Evolutionary conservation across 1,140 invertebrate genomes (phyloP), one percentile per base, ranked within the genome.

Genomic region (Epicauta chinensis): DNA sequence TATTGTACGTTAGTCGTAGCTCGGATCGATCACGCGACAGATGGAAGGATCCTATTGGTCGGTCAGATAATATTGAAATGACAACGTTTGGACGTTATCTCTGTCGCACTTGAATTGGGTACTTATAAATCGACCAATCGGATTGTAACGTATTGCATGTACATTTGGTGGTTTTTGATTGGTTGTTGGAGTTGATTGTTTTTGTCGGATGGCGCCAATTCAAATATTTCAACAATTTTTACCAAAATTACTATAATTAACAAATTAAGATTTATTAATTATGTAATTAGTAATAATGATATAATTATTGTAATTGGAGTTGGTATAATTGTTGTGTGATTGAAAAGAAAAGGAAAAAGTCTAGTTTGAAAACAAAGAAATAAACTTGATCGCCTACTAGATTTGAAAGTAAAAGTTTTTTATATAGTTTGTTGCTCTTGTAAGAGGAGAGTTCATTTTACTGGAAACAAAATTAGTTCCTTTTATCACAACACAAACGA

Each of bases 11-110:
- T 46, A 38, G 58, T 64, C 50, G 16, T 29, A 42, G 38, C 35
- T 53, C 46, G 17, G 16, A 23, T 13, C 13, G 30, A 39, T 16
- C 41, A 54, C 37, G 30, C 61, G 68, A 70, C 68, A 70, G 68
- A 69, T 70, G 68, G 68, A 70, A 64, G 32, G 38, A 50, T 67
- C 14, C 55, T 36, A 69, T 71, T 69, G 67, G 67, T 58, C 41
- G 15, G 39, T 17, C 14, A n/a, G n/a, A 15, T 6, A 38, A 46
- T 35, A 31, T n/a, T 32, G 37, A 14, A 31, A 30, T 52, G 42
- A 39, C 40, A 53, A 58, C 59, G 57, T 60, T 30, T 39, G 47
- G 35, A 14, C 14, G 35, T 52, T 47, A 17, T 60, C 36, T 51
- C 42, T 35, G 12, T 54, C 30, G 37, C 9, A 40, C 15, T 23